These are phyloP conservation scores for Danio choprae DNA, from an alignment of 2,797 vertebrate genomes.

Conservation along the genomic window DNA sequence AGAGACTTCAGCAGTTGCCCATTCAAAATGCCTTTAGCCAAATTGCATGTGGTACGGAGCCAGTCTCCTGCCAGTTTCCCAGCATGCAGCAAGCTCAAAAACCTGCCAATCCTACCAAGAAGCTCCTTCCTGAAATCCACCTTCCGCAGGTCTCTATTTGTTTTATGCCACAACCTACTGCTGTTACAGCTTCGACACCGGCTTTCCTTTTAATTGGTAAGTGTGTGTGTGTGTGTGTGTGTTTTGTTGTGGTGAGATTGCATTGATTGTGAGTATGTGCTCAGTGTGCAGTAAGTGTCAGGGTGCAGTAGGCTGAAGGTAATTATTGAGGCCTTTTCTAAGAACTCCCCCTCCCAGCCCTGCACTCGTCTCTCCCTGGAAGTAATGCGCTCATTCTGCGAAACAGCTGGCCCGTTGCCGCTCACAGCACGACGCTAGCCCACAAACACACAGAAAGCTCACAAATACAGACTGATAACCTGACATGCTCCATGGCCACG, in stretches of 20 bases:
- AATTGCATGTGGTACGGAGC: constrained; percentile 41
- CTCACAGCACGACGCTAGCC: constrained; percentile 65
- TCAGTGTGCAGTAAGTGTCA: constrained; percentile 56
- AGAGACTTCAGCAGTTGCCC: constrained; percentile 44
- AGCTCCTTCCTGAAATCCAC: constrained; percentile 1
- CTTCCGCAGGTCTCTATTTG: constrained; percentile 16
- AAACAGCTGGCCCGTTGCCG: constrained; percentile 81
- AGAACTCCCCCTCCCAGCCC: constrained; percentile 81
- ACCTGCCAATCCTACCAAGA: constrained; percentile 30
- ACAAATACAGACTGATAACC: constrained; percentile 73
- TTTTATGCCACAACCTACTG: constrained; percentile 14
- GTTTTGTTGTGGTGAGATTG: constrained; percentile 57
- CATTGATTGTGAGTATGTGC: constrained; percentile 50
- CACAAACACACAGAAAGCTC: constrained; percentile 54
- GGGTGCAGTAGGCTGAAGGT: constrained; percentile 81
- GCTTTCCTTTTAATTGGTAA: constrained; percentile 34
- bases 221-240: constrained; percentile 40
- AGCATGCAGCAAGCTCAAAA: constrained; percentile 32
- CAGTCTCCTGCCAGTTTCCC: constrained; percentile 7
- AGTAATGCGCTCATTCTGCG: constrained; percentile 79
- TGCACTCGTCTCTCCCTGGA: constrained; percentile 76
- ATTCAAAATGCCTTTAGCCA: constrained; percentile 71
- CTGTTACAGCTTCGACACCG: constrained; percentile 18
- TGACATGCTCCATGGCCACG: constrained; percentile 66
- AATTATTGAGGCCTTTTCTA: constrained; percentile 84